Conservation (phyloP, 1,140 invertebrate species). For the Drosophila arizonae region DNA sequence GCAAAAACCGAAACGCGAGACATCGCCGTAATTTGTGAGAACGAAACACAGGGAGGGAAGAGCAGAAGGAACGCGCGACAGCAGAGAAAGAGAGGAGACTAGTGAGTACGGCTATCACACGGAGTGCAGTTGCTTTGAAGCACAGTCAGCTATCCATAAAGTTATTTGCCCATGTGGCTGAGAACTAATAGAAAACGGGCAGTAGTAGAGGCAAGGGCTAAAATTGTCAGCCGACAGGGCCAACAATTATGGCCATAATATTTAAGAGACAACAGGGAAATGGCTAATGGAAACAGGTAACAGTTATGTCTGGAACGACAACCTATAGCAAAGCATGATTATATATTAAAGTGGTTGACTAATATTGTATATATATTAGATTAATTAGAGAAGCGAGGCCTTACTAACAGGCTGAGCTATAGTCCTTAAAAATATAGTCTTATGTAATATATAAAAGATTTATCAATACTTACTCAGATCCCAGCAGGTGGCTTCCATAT, state of each 20-base stretch:
- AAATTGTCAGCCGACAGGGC: conserved; percentile 6
- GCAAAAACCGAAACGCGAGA: conserved; percentile 65
- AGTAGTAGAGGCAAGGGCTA: background rate
- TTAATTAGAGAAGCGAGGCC: too few species aligned
- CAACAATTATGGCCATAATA: conserved; percentile 14
- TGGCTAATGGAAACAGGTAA: conserved; percentile 2
- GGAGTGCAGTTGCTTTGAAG: conserved; percentile 32
- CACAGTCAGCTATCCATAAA: conserved; percentile 26
- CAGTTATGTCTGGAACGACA: background rate
- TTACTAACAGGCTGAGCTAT: too few species aligned
- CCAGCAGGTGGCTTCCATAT: background rate
- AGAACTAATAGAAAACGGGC: conserved; percentile 60
- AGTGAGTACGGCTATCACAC: background rate
- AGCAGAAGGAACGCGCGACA: background rate
- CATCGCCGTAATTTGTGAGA: conserved; percentile 55
- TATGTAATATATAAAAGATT: too few species aligned
- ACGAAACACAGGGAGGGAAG: background rate
- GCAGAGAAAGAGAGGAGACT: background rate
- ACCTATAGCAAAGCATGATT: background rate
- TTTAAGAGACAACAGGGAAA: conserved; percentile 9
- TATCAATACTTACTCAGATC: background rate
- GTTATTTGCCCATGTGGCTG: conserved; percentile 57
- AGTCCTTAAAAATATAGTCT: too few species aligned
- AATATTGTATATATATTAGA: too few species aligned
- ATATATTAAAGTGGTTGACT: too few species aligned